Evolutionary conservation across 2,888 invertebrate genomes (phyloP), one percentile per base, ranked within the genome.

Genomic region (Phyllotreta cruciferae): DNA sequence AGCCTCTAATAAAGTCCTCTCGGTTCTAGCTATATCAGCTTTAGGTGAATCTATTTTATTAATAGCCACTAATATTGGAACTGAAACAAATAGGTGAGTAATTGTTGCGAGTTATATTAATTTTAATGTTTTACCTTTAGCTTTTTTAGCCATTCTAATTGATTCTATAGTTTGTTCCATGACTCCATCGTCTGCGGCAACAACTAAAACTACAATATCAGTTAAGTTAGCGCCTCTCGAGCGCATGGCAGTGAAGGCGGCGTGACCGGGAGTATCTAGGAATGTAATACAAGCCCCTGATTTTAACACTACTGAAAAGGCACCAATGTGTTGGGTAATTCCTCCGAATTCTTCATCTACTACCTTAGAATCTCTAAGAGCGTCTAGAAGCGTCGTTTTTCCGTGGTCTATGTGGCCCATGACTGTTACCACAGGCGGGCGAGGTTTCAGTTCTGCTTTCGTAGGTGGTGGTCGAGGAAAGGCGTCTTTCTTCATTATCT

Each of bases 351-450:
- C 99, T 38, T 90, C 86, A 39, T 91, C 90, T 0, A 95, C 98
- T 2, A 98, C 90, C 41, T 90, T 86, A 0, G 96, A 90, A 70
- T 95, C 87, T 55, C 98, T 82, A 36, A 98, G 81, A 0, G 93
- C 85, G 82, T 98, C 98, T 4, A 99, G 82, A 3, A 99, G 84
- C 0, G 98, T 98, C 1, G 99, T 99, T 85, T 99, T 78, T 6
- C 99, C 99, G 83, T 99, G 99, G 85, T 99, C 99, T 1, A 99
- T 98, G 81, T 99, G 99, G 0, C 99, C 99, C 98, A 99, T 99
- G 52, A 99, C 94, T 4, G 98, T 96, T 0, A 98, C 96, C 0
- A 99, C 93, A 0, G 99, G 96, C 9, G 95, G 92, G 1, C 98
- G 86, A 2, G 87, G 87, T 42, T 87, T 84, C 9, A 95, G 83